phyloP scores from a whole-genome alignment of 2,113 vertebrate genomes.

The Istiophorus platypterus region DNA sequence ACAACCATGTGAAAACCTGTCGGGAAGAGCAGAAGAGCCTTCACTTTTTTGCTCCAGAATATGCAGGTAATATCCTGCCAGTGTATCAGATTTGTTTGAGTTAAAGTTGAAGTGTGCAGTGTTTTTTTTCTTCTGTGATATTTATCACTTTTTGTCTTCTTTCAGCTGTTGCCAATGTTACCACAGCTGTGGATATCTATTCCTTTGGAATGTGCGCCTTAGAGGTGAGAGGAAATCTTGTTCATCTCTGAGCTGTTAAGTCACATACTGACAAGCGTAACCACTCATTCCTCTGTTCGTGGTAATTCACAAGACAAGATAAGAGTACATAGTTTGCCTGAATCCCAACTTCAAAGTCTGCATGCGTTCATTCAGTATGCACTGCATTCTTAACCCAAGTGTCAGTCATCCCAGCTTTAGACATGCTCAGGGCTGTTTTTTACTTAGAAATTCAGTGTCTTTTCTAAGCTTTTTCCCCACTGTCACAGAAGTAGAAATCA shows the following conservation, averaged over 20 bases:
- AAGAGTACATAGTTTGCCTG: too few species aligned
- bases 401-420: neutral
- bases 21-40: constrained; percentile 99
- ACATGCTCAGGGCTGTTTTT: neutral
- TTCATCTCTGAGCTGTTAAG: constrained; percentile 1
- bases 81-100: neutral
- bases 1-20: constrained; percentile 99
- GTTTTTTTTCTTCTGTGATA: constrained; percentile 26
- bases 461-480: neutral
- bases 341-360: too few species aligned
- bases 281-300: neutral
- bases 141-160: constrained; percentile 35
- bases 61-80: constrained; percentile 87
- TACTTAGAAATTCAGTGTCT: neutral
- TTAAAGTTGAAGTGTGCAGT: neutral
- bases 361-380: neutral
- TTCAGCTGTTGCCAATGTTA: constrained; percentile 92
- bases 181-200: constrained; percentile 98
- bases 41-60: constrained; percentile 99
- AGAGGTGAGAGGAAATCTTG: constrained; percentile 88
- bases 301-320: too few species aligned
- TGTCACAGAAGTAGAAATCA: neutral
- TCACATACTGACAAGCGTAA: neutral
- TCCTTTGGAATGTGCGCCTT: constrained; percentile 99
- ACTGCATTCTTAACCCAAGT: neutral